Percentiles rank a stretch among this genome's conserved stretches.
Conservation (phyloP, 2,888 invertebrate species). For the Dromius quadrimaculatus region DNA sequence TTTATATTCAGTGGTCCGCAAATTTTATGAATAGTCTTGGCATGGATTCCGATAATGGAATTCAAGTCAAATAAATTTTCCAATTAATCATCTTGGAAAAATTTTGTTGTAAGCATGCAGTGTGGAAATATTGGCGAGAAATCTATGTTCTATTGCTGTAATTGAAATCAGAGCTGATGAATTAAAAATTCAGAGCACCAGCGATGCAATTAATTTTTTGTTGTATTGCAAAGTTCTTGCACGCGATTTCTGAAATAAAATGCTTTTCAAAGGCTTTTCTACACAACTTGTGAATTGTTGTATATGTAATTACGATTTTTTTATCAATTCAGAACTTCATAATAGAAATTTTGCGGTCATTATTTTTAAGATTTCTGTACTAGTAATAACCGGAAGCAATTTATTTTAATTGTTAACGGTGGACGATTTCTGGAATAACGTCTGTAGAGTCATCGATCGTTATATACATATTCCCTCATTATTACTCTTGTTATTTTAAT, state of each 20-base stretch:
- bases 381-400: constrained; percentile 30
- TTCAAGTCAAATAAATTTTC: constrained; percentile 16
- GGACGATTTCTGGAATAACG: constrained; percentile 12
- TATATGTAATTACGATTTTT: constrained; percentile 43
- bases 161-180: constrained; percentile 36
- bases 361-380: constrained; percentile 33
- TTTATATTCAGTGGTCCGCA: constrained; percentile 3
- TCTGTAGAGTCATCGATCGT: constrained; percentile 12
- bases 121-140: constrained; percentile 30
- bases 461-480: too few species aligned
- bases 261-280: constrained; percentile 14
- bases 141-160: constrained; percentile 31
- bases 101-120: constrained; percentile 7
- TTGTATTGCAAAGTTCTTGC: constrained; percentile 11
- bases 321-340: constrained; percentile 28
- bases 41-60: not conserved
- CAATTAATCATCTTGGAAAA: constrained; percentile 30
- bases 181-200: constrained; percentile 37
- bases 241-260: constrained; percentile 40
- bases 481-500: too few species aligned
- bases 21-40: not conserved
- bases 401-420: constrained; percentile 29
- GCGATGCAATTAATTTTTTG: constrained; percentile 45
- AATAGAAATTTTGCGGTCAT: constrained; percentile 36
- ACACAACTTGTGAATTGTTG: constrained; percentile 34